A percentile compares a stretch with the other conserved stretches of the same genome.
phyloP scores from a whole-genome alignment of 2,888 invertebrate genomes.

The Luffia ferchaultella region DNA sequence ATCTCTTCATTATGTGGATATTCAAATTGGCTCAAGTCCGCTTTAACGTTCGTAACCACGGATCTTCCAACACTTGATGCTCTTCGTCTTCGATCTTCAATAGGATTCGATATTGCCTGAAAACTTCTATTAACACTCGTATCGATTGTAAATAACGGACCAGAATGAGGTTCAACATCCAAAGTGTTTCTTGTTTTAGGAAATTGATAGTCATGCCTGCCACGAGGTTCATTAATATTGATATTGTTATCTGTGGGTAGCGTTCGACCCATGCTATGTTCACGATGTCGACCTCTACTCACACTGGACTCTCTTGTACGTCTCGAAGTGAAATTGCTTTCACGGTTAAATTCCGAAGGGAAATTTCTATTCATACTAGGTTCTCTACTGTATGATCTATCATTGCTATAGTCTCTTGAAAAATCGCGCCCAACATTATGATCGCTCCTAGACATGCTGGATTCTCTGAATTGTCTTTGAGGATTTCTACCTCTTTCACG shows the following conservation, averaged over 20 bases:
- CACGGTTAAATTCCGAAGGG: background rate
- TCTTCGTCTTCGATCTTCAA: constrained; percentile 35
- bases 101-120: constrained; percentile 19
- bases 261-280: constrained; percentile 26
- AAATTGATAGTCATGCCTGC: background rate
- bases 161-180: constrained; percentile 28
- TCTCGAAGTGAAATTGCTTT: constrained; percentile 15
- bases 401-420: constrained; percentile 20
- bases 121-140: constrained; percentile 45
- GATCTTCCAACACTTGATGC: constrained; percentile 46
- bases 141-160: constrained; percentile 42
- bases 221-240: background rate
- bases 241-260: constrained; percentile 12
- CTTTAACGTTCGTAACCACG: background rate
- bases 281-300: constrained; percentile 20
- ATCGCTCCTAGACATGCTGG: constrained; percentile 15
- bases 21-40: background rate
- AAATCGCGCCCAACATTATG: constrained; percentile 17
- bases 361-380: constrained; percentile 5
- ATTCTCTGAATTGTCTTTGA: constrained; percentile 1
- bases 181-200: constrained; percentile 18
- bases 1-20: background rate
- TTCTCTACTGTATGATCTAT: constrained; percentile 18
- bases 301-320: constrained; percentile 19
- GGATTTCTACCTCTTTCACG: constrained; percentile 19